These are phyloP conservation scores for Lysandra bellargus DNA, from an alignment of 2,888 invertebrate species.

Conservation along the genomic window DNA sequence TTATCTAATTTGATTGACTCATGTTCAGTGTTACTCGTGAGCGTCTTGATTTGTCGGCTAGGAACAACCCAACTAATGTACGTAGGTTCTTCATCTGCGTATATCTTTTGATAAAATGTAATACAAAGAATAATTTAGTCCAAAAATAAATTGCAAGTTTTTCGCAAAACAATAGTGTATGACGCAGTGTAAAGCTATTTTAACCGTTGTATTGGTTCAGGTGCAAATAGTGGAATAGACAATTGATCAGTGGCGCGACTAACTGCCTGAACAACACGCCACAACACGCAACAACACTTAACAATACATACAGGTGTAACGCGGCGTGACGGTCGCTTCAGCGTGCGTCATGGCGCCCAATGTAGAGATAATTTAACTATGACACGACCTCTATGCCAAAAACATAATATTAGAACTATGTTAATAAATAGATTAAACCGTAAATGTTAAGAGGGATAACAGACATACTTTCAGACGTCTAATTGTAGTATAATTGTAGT, in stretches of 20 bases:
- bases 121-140: no score
- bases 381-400: not conserved
- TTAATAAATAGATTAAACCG: no score
- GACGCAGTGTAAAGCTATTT: not conserved
- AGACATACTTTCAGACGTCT: no score
- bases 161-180: not conserved
- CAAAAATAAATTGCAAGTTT: not conserved
- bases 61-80: not conserved
- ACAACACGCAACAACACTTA: not conserved
- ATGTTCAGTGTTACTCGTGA: no score
- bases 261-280: not conserved
- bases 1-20: no score
- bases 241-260: not conserved
- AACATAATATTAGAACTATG: no score
- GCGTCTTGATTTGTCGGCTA: not conserved
- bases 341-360: not conserved
- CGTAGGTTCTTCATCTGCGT: not conserved
- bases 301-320: not conserved
- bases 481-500: no score
- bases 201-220: not conserved
- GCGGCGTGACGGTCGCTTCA: constrained; percentile 4
- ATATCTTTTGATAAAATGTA: not conserved
- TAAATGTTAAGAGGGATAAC: no score
- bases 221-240: not conserved
- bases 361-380: not conserved